A percentile compares a stretch with the other conserved stretches of the same genome.
phyloP scores from a whole-genome alignment of 2,797 vertebrate species.

The Mormyrops boulengeri region DNA sequence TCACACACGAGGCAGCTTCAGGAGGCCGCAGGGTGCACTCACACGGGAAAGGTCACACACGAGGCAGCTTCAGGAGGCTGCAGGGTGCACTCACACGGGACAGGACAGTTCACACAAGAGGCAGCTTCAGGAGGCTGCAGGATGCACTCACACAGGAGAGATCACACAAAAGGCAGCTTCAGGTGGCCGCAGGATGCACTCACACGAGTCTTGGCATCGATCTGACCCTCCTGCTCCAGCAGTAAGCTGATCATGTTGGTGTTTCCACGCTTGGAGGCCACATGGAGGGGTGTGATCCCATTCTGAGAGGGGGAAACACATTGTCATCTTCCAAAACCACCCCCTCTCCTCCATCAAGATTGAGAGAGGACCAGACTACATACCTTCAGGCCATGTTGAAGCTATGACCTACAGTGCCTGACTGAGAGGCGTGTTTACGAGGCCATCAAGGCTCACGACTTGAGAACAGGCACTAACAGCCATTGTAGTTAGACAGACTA shows the following conservation, averaged over 20 bases:
- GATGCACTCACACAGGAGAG: conserved; percentile 66
- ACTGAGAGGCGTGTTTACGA: not conserved
- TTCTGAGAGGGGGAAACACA: conserved; percentile 60
- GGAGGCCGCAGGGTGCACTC: conserved; percentile 44
- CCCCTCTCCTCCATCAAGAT: not conserved
- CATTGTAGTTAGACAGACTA: not conserved
- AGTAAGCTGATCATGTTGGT: conserved; percentile 94
- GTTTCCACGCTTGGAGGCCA: conserved; percentile 95
- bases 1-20: not conserved
- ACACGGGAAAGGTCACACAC: conserved; percentile 56
- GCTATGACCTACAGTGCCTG: not conserved
- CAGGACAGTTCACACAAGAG: too few species aligned
- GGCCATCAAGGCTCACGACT: not conserved
- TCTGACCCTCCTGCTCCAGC: conserved; percentile 84
- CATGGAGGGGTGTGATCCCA: conserved; percentile 92
- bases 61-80: not conserved
- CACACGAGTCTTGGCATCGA: conserved; percentile 81
- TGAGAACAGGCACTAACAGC: not conserved
- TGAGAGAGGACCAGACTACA: not conserved
- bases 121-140: not conserved
- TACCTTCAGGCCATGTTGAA: not conserved
- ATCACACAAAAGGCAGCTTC: not conserved
- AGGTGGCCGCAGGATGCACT: not conserved
- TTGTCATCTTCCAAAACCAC: not conserved
- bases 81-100: conserved; percentile 66